Conservation (phyloP, 2,888 invertebrate species). For the Bellardia pandia region DNA sequence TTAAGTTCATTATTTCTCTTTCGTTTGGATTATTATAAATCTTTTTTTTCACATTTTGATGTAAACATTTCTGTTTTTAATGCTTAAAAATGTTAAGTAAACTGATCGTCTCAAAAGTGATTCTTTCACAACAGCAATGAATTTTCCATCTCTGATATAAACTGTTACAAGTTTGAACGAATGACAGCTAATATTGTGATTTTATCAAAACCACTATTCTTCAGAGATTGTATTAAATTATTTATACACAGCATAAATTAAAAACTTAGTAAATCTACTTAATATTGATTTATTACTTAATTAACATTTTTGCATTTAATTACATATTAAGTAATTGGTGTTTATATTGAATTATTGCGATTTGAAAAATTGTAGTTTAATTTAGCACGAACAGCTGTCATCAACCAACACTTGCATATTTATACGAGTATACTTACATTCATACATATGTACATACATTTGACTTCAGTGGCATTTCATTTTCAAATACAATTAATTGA, state of each 20-base stretch:
- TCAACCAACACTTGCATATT: constrained; percentile 32
- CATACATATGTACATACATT: background rate
- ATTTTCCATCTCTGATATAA: too few relatives aligned
- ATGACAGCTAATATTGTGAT: background rate
- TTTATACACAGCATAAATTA: background rate
- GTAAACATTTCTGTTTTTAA: too few relatives aligned
- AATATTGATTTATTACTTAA: constrained; percentile 65
- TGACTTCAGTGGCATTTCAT: background rate
- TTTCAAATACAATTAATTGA: background rate
- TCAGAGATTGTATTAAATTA: background rate
- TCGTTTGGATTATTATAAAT: too few relatives aligned
- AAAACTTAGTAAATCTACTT: constrained; percentile 44
- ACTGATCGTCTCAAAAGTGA: too few relatives aligned
- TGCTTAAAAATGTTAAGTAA: too few relatives aligned
- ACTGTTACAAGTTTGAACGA: too few relatives aligned
- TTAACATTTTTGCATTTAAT: constrained; percentile 66
- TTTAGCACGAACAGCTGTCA: constrained; percentile 66
- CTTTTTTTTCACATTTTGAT: too few relatives aligned
- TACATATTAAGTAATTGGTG: constrained; percentile 50
- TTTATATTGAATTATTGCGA: constrained; percentile 61
- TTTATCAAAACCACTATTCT: background rate
- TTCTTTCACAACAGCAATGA: too few relatives aligned
- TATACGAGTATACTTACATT: background rate
- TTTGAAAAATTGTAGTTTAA: constrained; percentile 58
- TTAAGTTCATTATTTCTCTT: too few relatives aligned